phyloP scores from a whole-genome alignment of 2,888 invertebrate species.

The Agrotis ipsilon region DNA sequence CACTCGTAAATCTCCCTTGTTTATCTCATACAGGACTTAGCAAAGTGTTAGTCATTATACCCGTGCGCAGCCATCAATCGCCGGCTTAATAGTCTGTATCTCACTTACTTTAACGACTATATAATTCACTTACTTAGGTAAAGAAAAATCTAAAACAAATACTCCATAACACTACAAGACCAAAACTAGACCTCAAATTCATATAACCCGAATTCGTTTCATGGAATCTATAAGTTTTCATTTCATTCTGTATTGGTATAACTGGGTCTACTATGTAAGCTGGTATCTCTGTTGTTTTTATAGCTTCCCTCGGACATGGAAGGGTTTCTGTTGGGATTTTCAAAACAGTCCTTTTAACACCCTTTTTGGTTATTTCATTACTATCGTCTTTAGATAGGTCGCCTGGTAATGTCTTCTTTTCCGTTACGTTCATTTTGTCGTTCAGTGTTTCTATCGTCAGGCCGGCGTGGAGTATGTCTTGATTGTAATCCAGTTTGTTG shows the following conservation, averaged over 20 bases:
- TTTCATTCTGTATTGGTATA: conserved; percentile 87
- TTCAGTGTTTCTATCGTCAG: conserved; percentile 82
- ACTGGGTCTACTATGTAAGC: conserved; percentile 83
- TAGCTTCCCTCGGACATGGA: conserved; percentile 83
- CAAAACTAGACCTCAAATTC: conserved; percentile 63
- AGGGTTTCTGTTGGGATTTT: conserved; percentile 85
- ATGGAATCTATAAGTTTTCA: conserved; percentile 87
- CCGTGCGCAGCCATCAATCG: conserved; percentile 70
- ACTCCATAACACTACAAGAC: conserved; percentile 76
- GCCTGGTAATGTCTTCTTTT: conserved; percentile 74
- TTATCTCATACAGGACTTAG: conserved; percentile 63
- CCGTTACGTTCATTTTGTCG: conserved; percentile 80
- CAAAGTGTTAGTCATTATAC: conserved; percentile 62
- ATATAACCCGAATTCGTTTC: conserved; percentile 77
- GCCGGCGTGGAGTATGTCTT: conserved; percentile 82
- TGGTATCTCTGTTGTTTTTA: conserved; percentile 82
- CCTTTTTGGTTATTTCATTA: conserved; percentile 79
- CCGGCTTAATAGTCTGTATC: conserved; percentile 78
- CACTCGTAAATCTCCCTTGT: conserved; percentile 59
- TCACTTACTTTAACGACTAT: conserved; percentile 79
- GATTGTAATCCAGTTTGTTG: conserved; percentile 80
- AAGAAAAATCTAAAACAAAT: conserved; percentile 82
- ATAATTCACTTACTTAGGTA: conserved; percentile 78
- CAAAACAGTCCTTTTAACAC: conserved; percentile 82
- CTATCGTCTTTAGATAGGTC: conserved; percentile 69